Percentiles rank a stretch among this genome's conserved stretches.
These are phyloP conservation scores for Dryobotodes eremita DNA, from an alignment of 2,888 invertebrate genomes.

Conservation along the genomic window DNA sequence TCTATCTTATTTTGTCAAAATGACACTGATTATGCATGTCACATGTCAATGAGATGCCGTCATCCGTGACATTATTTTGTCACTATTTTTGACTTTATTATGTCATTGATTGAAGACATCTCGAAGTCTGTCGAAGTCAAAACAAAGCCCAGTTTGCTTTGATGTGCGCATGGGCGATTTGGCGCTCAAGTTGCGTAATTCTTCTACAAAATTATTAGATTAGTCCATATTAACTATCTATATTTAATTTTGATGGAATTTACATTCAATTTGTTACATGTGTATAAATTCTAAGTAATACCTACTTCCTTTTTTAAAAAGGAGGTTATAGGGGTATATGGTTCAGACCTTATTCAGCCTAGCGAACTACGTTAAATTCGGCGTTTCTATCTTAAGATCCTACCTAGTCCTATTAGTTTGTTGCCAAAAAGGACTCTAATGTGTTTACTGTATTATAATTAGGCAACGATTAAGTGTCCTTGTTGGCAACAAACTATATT, in stretches of 20 bases:
- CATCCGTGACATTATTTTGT: slow-evolving; percentile 59
- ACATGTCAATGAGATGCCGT: slow-evolving; percentile 56
- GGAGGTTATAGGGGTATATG: neutral
- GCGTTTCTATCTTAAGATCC: neutral
- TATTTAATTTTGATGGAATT: neutral
- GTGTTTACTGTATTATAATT: no score
- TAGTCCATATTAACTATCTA: neutral
- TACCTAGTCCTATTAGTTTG: neutral
- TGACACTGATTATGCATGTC: slow-evolving; percentile 51
- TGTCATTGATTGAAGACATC: slow-evolving; percentile 38
- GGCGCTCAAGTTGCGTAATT: slow-evolving; percentile 18
- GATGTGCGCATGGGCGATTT: neutral
- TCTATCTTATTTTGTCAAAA: slow-evolving; percentile 31
- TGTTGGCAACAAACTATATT: no score
- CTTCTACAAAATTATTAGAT: slow-evolving; percentile 1
- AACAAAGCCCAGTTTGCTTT: slow-evolving; percentile 8
- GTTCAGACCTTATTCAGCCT: neutral
- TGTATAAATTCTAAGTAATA: neutral
- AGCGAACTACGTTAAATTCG: neutral
- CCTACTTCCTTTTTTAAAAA: neutral
- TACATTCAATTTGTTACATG: neutral
- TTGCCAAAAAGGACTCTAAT: no score
- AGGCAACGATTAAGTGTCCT: no score
- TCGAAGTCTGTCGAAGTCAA: slow-evolving; percentile 15
- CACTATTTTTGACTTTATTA: slow-evolving; percentile 51